Base-by-base conservation (phyloP, 2,888 invertebrate genomes). In the Calliopum simillimum region DNA sequence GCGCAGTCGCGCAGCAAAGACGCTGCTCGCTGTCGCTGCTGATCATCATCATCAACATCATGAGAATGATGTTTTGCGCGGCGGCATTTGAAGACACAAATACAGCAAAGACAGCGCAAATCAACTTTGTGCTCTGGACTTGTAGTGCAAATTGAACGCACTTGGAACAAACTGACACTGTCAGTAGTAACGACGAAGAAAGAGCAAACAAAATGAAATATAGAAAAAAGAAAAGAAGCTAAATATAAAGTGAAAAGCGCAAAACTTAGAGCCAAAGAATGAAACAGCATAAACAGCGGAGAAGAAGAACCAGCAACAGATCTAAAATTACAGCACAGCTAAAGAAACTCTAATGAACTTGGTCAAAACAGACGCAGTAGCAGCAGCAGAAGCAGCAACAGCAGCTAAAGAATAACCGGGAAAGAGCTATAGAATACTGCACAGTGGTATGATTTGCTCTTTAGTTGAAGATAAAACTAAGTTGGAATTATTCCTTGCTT, bases 171-270 rank as follows among this genome's bases (percentile, higher is more conserved):
- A 33, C 2, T 33, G 33, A 33, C n/a, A n/a, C 33, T 33, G 33
- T 33, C 5, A 33, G 33, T 33, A n/a, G 33, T 33, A 8, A 6
- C 5, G 33, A 8, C 8, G 33, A 33, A 33, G 33, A 33, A 33
- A 33, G 33, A 33, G 33, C 33, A 33, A 33, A 8, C 33, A 6
- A 33, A 33, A 33, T 33, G 33, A 33, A 33, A 33, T 6, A 8
- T 1, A 33, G 8, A 33, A n/a, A n/a, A n/a, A 25, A 25, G 5
- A 25, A 25, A 33, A 33, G 33, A 58, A 33, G 43, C 25, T 11
- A 43, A 16, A 41, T 23, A 63, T 23, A 63, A 63, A 25, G 49
- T 47, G 62, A 63, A 63, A 63, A 63, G 33, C 47, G 47, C 62
- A n/a, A 25, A 63, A 21, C n/a, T 44, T 63, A 21, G 47, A 25